Evolutionary conservation across 2,888 invertebrate species (phyloP).

Genomic region (Piscicola geometra): DNA sequence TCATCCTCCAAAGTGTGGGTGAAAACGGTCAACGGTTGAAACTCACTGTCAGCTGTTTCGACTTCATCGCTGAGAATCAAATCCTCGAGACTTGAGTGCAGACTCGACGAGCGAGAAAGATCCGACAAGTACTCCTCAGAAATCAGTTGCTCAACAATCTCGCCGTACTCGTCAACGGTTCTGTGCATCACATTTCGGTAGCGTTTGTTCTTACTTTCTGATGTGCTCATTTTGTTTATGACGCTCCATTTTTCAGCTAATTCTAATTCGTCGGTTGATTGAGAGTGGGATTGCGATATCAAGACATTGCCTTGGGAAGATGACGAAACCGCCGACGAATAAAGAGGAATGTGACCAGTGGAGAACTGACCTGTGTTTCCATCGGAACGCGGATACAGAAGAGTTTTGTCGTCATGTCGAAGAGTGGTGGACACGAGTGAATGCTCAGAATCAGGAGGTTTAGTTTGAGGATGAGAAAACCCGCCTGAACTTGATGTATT

Average conservation of each 20-base stretch:
- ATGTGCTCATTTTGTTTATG: slow-evolving; percentile 8
- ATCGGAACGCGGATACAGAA: neutral
- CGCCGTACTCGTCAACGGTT: slow-evolving; percentile 32
- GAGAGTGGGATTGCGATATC: neutral
- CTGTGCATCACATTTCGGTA: slow-evolving; percentile 30
- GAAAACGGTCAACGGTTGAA: slow-evolving; percentile 36
- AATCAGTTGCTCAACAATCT: slow-evolving; percentile 32
- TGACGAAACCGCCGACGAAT: neutral
- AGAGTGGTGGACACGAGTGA: neutral
- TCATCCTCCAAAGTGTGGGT: slow-evolving; percentile 39
- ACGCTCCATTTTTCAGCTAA: slow-evolving; percentile 31
- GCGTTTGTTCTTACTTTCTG: neutral
- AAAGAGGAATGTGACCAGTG: neutral
- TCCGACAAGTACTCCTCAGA: slow-evolving; percentile 35
- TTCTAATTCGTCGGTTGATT: slow-evolving; percentile 25
- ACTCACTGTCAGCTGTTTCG: slow-evolving; percentile 11
- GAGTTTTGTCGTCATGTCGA: neutral
- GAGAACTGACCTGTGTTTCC: too few relatives aligned
- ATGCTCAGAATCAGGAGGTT: slow-evolving; percentile 1
- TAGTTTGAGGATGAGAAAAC: neutral
- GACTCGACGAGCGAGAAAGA: slow-evolving; percentile 30
- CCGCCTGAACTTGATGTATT: too few relatives aligned
- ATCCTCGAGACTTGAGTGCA: slow-evolving; percentile 32
- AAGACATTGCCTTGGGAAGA: neutral
- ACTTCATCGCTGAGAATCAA: slow-evolving; percentile 18